phyloP scores from a whole-genome alignment of 2,888 invertebrate genomes.

The Eumacrocentrus americanus region DNA sequence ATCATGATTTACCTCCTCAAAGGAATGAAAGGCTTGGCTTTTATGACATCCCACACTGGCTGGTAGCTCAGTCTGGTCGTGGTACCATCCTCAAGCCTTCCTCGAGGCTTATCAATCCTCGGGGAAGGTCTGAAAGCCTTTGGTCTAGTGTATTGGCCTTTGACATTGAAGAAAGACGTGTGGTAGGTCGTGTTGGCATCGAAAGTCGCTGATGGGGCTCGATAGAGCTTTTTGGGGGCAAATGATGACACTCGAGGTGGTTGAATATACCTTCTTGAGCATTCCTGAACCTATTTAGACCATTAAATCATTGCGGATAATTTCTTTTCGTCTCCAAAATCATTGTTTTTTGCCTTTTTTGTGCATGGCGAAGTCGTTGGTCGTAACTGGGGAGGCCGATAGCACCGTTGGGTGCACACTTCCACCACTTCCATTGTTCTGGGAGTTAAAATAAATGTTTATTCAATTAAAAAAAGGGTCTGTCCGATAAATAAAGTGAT shows the following conservation, averaged over 20 bases:
- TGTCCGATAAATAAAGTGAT: too few species aligned
- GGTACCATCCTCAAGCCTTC: slow-evolving; percentile 49
- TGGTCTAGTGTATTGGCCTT: slow-evolving; percentile 31
- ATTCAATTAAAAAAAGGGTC: too few species aligned
- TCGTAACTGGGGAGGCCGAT: slow-evolving; percentile 18
- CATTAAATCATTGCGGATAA: not conserved
- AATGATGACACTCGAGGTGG: slow-evolving; percentile 51
- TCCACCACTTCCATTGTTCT: slow-evolving; percentile 50
- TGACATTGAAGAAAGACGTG: slow-evolving; percentile 47
- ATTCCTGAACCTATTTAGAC: slow-evolving; percentile 35
- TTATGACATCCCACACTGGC: slow-evolving; percentile 46
- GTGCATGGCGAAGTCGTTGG: slow-evolving; percentile 32
- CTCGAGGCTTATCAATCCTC: slow-evolving; percentile 40
- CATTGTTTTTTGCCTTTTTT: slow-evolving; percentile 29
- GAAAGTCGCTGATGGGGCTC: slow-evolving; percentile 46
- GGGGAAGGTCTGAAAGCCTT: slow-evolving; percentile 46
- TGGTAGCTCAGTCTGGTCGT: slow-evolving; percentile 50
- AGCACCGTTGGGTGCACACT: slow-evolving; percentile 32
- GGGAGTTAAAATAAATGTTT: too few species aligned
- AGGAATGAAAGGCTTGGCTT: slow-evolving; percentile 50
- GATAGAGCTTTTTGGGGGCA: slow-evolving; percentile 46
- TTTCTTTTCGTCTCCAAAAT: slow-evolving; percentile 7
- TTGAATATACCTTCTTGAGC: slow-evolving; percentile 50
- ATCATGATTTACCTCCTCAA: slow-evolving; percentile 42
- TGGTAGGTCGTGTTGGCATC: slow-evolving; percentile 53